Base-by-base conservation (phyloP, 2,888 invertebrate species). In the Colletes collaris region DNA sequence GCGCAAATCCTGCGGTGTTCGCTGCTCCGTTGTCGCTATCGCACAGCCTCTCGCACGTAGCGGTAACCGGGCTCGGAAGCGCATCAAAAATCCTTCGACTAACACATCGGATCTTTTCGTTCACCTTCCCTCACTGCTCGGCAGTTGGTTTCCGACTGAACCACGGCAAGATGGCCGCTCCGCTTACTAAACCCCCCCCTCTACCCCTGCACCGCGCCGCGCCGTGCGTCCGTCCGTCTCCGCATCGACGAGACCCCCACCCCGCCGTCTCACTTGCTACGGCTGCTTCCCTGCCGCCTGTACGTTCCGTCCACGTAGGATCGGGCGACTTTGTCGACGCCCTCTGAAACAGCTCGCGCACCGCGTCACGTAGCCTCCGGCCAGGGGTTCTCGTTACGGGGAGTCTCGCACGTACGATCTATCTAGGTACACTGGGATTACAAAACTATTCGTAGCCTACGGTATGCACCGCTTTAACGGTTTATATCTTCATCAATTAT, bases 91-190 rank as follows among this genome's bases (percentile, higher is more conserved):
- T 88, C 90, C 89, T 88, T 90, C 91, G 87, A 89, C 90, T 92
- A 92, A 91, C 90, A 91, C 92, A 92, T 92, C 90, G 88, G 91
- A 88, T 87, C 91, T 84, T 86, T 84, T 87, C 91, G 82, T 89
- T 89, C 88, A 92, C 92, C 91, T 88, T 92, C 90, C 92, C 91
- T 90, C 90, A 91, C 92, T 92, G 92, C 91, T 91, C 92, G 91
- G 91, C 92, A 92, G 92, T 85, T 92, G 92, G 92, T 92, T 92
- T 91, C 92, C 92, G 92, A 92, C 92, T 92, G 91, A 91, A 79
- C 79, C 60, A 72, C 53, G 8, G 58, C 86, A 86, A 87, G 70
- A 86, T 86, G 86, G 86, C 86, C 75, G 83, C 68, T 16, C 11
- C 75, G 79, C 83, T 83, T 76, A 81, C 86, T 65, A 81, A 16